Conservation (phyloP, 1,140 invertebrate species). For the Brachionus angularis region DNA sequence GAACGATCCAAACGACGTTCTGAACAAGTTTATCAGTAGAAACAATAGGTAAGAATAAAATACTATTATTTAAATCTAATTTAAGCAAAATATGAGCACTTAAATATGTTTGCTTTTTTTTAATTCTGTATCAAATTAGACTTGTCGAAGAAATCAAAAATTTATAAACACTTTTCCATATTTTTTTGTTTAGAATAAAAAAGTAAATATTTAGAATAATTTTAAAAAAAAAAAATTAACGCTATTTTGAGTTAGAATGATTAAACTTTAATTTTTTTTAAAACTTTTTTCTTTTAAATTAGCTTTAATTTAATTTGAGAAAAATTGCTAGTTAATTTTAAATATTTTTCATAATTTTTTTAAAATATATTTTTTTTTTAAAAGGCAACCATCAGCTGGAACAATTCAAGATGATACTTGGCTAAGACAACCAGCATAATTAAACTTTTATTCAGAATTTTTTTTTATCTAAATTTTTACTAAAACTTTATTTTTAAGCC, state of each 20-base stretch:
- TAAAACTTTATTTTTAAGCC: too few relatives aligned
- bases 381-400: conserved; percentile 51
- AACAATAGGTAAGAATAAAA: conserved; percentile 25
- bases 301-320: not conserved
- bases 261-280: not conserved
- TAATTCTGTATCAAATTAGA: not conserved
- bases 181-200: not conserved
- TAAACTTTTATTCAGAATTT: too few relatives aligned
- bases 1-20: conserved; percentile 37
- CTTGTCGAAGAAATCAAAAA: conserved; percentile 41
- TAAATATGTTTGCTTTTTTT: not conserved
- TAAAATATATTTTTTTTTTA: not conserved
- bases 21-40: conserved; percentile 37
- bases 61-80: not conserved
- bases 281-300: not conserved
- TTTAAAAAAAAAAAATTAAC: not conserved
- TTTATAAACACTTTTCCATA: conserved; percentile 3
- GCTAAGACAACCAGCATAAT: conserved; percentile 46
- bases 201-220: conserved; percentile 15
- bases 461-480: too few relatives aligned
- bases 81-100: too few relatives aligned
- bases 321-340: conserved; percentile 29
- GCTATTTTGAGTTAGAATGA: not conserved
- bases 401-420: conserved; percentile 55
- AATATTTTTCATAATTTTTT: not conserved